Conservation (phyloP, 2,888 invertebrate genomes). For the Notodromas monacha region DNA sequence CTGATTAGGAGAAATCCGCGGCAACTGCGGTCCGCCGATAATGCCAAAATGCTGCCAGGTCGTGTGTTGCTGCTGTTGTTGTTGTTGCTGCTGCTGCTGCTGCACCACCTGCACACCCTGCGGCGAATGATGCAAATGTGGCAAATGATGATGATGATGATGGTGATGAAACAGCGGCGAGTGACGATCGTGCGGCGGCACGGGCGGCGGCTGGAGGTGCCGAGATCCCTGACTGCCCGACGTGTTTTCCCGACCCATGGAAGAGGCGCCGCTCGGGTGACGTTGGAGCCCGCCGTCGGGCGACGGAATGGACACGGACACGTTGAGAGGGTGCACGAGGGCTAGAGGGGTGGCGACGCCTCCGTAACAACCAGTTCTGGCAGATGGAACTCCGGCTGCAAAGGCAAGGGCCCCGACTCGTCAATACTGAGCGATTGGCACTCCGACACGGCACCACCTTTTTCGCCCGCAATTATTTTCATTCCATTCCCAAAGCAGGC, state of each 20-base stretch:
- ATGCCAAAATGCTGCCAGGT: too few relatives aligned
- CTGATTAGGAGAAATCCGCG: too few relatives aligned
- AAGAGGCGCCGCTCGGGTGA: background rate
- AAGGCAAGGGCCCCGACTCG: too few relatives aligned
- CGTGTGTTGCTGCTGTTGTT: too few relatives aligned
- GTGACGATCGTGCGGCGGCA: constrained; percentile 8
- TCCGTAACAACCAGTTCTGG: constrained; percentile 23
- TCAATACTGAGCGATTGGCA: too few relatives aligned
- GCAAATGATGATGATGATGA: constrained; percentile 13
- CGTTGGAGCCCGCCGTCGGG: background rate
- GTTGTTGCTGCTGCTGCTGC: too few relatives aligned
- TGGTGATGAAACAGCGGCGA: constrained; percentile 13
- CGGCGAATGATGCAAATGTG: constrained; percentile 7
- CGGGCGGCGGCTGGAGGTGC: constrained; percentile 8
- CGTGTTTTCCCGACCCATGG: background rate
- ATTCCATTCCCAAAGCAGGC: too few relatives aligned
- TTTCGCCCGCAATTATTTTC: too few relatives aligned
- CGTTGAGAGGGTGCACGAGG: constrained; percentile 26
- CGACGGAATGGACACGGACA: background rate
- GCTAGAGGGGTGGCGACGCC: constrained; percentile 36
- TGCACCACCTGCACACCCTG: too few relatives aligned
- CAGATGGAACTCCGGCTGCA: constrained; percentile 2
- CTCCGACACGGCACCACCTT: too few relatives aligned
- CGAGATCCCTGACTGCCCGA: background rate
- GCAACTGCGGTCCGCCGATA: too few relatives aligned